Base-by-base conservation (phyloP, 2,888 invertebrate species). In the Drosophila nr. fundita region DNA sequence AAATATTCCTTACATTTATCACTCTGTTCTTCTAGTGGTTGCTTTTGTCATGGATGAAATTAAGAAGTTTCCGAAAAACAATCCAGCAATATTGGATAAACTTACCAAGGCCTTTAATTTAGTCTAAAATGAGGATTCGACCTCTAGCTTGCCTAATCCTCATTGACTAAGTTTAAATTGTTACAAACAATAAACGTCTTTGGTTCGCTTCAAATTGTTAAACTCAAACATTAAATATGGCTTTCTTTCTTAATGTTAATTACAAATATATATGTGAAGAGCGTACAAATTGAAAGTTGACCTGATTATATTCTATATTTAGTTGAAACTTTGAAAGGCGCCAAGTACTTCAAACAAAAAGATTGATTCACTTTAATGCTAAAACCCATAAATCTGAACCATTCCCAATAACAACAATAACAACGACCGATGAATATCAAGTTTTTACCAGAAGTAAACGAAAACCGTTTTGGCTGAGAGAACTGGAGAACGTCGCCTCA, bases 31-130 rank as follows among this genome's bases (percentile, higher is more conserved):
- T 82, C 8, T 68, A 92, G 92, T 83, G 64, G 62, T 91, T 21
- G 54, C 76, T 24, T 80, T 77, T 24, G 73, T 91, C 42, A 29
- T 92, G 29, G 74, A 77, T 38, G 82, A 78, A n/a, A 74, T 92
- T 6, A 88, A 81, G 42, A 80, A 85, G 50, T 73, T 77, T 38
- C 62, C 79, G 11, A 77, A 80, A 32, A 69, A 67, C 27, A 87
- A 76, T 64, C 18, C 66, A 13, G 21, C 45, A 7, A 49, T 78
- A 24, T 77, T 83, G 58, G 72, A 73, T 40, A 73, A 83, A 63
- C 83, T 91, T 27, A 34, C 52, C 6, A 84, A 83, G 45, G 83
- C 76, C 45, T 91, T 87, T 55, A 82, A 82, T 67, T 15, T 68
- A 40, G 40, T 13, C n/a, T 54, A 36, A 24, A 36, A 34, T 21